Percentiles rank a stretch among this genome's conserved stretches.
Conservation (phyloP, 2,888 invertebrate species). For the Cerastis leucographa region DNA sequence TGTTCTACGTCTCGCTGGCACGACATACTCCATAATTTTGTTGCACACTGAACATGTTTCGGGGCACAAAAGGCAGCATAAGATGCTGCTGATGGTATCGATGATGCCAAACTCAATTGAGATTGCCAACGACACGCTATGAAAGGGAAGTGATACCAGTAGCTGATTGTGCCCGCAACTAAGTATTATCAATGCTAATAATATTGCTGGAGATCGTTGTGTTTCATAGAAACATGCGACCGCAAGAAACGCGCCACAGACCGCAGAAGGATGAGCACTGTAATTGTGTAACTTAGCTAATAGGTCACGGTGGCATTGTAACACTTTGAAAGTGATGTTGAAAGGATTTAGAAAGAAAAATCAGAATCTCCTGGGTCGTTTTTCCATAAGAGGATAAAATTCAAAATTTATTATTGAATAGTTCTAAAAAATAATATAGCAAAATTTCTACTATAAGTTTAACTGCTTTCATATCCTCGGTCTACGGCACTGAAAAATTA, state of each 20-base stretch:
- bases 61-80: background rate
- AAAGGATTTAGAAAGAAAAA: background rate
- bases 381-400: background rate
- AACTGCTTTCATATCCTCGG: too few species aligned
- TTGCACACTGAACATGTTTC: background rate
- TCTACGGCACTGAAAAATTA: too few species aligned
- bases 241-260: conserved; percentile 20
- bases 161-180: background rate
- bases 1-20: background rate
- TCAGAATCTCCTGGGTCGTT: background rate
- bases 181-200: background rate
- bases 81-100: background rate
- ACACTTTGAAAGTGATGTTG: background rate
- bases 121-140: background rate
- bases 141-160: background rate
- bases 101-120: background rate
- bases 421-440: too few species aligned
- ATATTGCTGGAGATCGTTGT: background rate
- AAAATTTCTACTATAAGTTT: too few species aligned
- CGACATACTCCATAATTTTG: background rate
- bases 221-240: background rate
- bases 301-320: conserved; percentile 17
- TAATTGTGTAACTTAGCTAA: conserved; percentile 15
- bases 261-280: conserved; percentile 17
- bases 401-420: background rate